Conservation (phyloP, 2,888 invertebrate species). For the Andrena marginata region DNA sequence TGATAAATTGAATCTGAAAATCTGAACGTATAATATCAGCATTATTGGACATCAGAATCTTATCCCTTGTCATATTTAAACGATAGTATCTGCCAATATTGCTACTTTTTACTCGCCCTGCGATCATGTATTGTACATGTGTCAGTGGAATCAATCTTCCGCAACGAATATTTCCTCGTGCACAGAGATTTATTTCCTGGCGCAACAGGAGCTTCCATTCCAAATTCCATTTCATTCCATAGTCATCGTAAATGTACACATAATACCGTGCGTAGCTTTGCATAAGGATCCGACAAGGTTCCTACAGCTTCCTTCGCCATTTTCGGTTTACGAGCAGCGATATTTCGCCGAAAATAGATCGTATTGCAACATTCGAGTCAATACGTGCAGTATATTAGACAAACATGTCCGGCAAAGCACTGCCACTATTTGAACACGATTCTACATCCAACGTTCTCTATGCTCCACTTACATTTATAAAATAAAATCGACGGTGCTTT, state of each 20-base stretch:
- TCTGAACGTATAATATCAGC: not conserved
- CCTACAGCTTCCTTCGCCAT: constrained; percentile 6
- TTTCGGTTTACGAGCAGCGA: constrained; percentile 48
- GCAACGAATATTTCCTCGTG: constrained; percentile 33
- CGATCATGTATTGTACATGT: not conserved
- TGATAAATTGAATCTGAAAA: not conserved
- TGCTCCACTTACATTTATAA: not conserved
- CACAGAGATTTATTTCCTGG: constrained; percentile 29
- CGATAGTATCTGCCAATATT: not conserved
- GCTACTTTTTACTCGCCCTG: not conserved
- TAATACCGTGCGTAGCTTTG: constrained; percentile 47
- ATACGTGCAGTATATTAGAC: constrained; percentile 24
- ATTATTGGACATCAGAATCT: not conserved
- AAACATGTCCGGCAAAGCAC: not conserved
- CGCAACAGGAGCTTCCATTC: constrained; percentile 32
- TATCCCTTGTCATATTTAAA: not conserved
- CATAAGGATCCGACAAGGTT: constrained; percentile 41
- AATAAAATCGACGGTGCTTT: no score
- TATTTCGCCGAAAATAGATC: constrained; percentile 54
- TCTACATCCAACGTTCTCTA: not conserved
- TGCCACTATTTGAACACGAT: not conserved
- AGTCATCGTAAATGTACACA: constrained; percentile 55
- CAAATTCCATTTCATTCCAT: constrained; percentile 39
- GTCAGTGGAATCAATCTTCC: constrained; percentile 45
- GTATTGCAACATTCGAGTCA: constrained; percentile 39